Conservation (phyloP, 2,888 invertebrate species). For the Epinotia ramella region DNA sequence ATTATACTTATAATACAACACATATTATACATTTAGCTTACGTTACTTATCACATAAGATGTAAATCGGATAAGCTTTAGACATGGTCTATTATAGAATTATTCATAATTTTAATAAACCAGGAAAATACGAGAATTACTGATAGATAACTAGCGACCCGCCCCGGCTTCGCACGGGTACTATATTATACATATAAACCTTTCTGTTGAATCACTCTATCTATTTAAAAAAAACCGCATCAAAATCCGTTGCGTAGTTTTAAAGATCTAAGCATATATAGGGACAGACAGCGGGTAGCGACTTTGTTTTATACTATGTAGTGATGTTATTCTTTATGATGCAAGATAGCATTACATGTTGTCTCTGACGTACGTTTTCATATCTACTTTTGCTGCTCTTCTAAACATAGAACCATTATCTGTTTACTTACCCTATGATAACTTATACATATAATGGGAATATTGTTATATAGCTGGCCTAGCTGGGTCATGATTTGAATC, state of each 20-base stretch:
- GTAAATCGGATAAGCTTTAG: neutral
- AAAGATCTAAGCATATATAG: too few species aligned
- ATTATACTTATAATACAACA: too few species aligned
- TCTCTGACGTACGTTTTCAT: slow-evolving; percentile 10
- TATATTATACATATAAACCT: too few species aligned
- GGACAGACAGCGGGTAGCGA: too few species aligned
- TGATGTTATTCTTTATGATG: slow-evolving; percentile 4
- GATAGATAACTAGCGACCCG: too few species aligned
- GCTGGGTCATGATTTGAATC: neutral
- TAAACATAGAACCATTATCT: slow-evolving; percentile 2
- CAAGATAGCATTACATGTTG: neutral
- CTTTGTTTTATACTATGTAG: too few species aligned
- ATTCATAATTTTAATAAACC: neutral
- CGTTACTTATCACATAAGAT: too few species aligned
- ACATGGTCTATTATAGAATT: neutral
- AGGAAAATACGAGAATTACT: neutral
- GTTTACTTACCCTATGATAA: neutral
- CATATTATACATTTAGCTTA: too few species aligned
- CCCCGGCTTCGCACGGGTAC: too few species aligned
- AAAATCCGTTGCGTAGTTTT: too few species aligned
- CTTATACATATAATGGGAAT: neutral
- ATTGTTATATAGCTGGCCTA: neutral
- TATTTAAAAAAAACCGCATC: too few species aligned
- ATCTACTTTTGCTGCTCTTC: slow-evolving; percentile 11
- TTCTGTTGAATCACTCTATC: too few species aligned